These are phyloP conservation scores for Porites lutea DNA, from an alignment of 64 coral and sea anemone genomes.

Conservation along the genomic window DNA sequence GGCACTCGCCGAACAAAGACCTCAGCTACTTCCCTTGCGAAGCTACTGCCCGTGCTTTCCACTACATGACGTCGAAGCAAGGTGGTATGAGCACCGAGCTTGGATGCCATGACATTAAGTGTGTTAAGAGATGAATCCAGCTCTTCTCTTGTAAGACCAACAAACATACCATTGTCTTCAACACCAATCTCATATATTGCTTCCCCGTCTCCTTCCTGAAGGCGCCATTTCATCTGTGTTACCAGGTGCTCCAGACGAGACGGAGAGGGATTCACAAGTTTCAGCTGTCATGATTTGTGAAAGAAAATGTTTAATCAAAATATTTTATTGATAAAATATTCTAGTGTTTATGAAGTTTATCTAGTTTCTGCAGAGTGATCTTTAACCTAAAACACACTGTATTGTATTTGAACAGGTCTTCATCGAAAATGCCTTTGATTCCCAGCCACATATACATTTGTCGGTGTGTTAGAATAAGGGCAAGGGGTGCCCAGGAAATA, in stretches of 20 bases:
- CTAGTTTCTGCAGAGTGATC: no score
- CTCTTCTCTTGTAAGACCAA: conserved; percentile 81
- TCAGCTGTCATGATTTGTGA: conserved; percentile 51
- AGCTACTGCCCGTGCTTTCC: not conserved
- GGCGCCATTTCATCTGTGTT: conserved; percentile 98
- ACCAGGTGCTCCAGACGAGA: conserved; percentile 87
- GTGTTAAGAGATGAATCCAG: conserved; percentile 85
- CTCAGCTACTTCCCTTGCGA: conserved; percentile 77
- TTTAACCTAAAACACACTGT: no score
- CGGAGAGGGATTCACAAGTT: conserved; percentile 89
- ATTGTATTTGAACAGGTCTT: no score
- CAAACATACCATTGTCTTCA: conserved; percentile 92
- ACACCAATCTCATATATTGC: conserved; percentile 99
- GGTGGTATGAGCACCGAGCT: conserved; percentile 82
- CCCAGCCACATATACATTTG: no score
- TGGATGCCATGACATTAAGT: conserved; percentile 83
- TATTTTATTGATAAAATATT: no score
- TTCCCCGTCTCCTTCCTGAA: conserved; percentile 98
- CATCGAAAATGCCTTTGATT: no score
- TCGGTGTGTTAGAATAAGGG: no score
- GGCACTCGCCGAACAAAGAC: conserved; percentile 91
- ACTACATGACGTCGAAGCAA: conserved; percentile 75
- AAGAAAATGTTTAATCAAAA: not conserved
- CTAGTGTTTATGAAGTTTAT: no score
- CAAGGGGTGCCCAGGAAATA: no score